Evolutionary conservation across 1,140 invertebrate species (phyloP), one percentile per base, ranked within the genome.

Genomic region (Phymastichus coffea): DNA sequence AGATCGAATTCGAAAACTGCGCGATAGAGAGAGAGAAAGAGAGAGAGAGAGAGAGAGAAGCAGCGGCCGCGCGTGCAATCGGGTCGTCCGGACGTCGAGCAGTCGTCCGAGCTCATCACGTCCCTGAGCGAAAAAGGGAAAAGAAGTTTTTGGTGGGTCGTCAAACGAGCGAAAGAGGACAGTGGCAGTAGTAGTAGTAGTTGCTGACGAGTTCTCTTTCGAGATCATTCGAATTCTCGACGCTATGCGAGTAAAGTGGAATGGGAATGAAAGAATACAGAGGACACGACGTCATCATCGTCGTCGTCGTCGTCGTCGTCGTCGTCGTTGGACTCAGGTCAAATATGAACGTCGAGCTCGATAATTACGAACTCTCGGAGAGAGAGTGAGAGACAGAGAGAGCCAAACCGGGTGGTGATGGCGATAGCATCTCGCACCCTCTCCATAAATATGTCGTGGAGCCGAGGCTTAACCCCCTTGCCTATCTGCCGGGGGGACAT

Each of bases 381-480:
- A 25, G 55, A 40, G 19, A 4, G 44, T 4, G 22, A 23, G 47
- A 33, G 10, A 9, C 1, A 30, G 25, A 33, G 25, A 33, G 25
- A 17, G 28, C 19, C 15, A 38, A 15, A 3, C 19, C 33, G 58
- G 62, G 52, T 53, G 56, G 60, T 44, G 49, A 44, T 52, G 40
- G 57, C 70, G 78, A 80, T 80, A 80, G 64, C 73, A 79, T 80
- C 76, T 78, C 75, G n/a, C n/a, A 73, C 72, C 75, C 76, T 77
- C 74, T 76, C 76, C 77, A 80, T 79, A 79, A 80, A 79, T 80
- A 79, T 79, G 77, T 78, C 78, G 75, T 72, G 73, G 75, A n/a
- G n/a, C n/a, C n/a, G 70, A 66, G 73, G 77, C 75, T 79, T 78
- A 78, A 77, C 75, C 75, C 75, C 73, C 78, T 70, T 71, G 71